Conservation (phyloP, 1,140 invertebrate genomes). For the Sminthurides bifidus region DNA sequence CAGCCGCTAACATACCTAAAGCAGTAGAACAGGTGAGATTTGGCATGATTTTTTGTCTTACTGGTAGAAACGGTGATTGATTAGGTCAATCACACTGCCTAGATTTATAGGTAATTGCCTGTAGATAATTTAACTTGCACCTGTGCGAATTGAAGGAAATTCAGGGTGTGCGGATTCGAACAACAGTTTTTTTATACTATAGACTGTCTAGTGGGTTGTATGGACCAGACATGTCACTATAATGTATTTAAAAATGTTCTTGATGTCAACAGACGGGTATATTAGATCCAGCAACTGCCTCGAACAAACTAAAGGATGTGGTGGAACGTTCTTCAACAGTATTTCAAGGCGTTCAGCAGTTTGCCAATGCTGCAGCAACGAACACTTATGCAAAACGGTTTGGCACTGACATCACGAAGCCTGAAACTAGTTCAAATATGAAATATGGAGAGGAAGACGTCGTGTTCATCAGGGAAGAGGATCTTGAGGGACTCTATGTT, state of each 20-base stretch:
- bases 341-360: constrained; percentile 35
- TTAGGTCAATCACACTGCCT: not conserved
- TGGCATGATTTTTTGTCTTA: not conserved
- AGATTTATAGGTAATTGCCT: not conserved
- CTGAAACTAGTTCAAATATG: not conserved
- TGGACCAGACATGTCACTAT: not conserved
- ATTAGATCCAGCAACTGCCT: no score
- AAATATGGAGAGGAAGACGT: constrained; percentile 20
- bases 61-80: not conserved
- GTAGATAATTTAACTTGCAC: not conserved
- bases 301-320: constrained; percentile 33
- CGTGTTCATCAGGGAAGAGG: constrained; percentile 18
- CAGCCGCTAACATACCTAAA: constrained; percentile 35
- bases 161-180: no score
- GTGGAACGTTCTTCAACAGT: constrained; percentile 36
- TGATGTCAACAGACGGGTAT: constrained; percentile 19
- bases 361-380: constrained; percentile 26
- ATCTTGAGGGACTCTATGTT: constrained; percentile 24
- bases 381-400: not conserved
- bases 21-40: constrained; percentile 6
- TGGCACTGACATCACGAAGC: not conserved
- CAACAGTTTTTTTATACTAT: no score
- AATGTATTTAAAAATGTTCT: constrained; percentile 19
- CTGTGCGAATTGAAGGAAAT: not conserved
- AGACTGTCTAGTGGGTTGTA: not conserved